Evolutionary conservation across 2,888 invertebrate genomes (phyloP).

Genomic region (Mesopsocus fuscifrons): DNA sequence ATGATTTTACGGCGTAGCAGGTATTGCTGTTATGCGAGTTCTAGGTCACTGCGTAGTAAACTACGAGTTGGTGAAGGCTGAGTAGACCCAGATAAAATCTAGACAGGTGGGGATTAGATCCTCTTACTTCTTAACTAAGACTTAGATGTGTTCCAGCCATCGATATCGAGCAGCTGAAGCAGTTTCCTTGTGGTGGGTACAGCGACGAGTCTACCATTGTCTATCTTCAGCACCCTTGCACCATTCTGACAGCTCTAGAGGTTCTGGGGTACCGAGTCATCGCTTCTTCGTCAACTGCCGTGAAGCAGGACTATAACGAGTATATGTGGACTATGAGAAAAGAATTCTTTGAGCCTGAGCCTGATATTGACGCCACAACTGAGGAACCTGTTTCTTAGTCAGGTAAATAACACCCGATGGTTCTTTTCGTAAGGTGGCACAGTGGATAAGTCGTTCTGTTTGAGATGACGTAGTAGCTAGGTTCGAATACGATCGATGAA

Average conservation of each 20-base stretch:
- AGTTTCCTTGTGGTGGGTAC: slow-evolving; percentile 68
- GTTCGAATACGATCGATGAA: no score
- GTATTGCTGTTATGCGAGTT: no score
- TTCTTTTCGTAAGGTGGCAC: no score
- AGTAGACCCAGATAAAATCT: no score
- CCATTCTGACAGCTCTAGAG: slow-evolving; percentile 69
- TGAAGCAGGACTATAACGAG: slow-evolving; percentile 75
- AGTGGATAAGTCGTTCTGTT: no score
- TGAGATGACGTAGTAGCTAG: no score
- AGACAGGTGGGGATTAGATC: no score
- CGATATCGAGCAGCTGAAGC: slow-evolving; percentile 64
- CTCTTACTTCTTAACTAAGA: no score
- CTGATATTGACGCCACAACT: slow-evolving; percentile 27
- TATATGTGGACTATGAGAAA: slow-evolving; percentile 90
- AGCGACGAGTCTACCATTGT: slow-evolving; percentile 71
- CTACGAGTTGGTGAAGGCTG: no score
- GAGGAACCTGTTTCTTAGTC: no score
- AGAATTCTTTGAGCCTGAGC: slow-evolving; percentile 69
- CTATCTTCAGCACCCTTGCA: slow-evolving; percentile 73
- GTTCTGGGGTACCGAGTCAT: slow-evolving; percentile 77
- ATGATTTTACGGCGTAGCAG: slow-evolving; percentile 5
- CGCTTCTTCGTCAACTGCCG: slow-evolving; percentile 66
- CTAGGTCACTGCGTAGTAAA: no score
- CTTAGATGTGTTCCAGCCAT: slow-evolving; percentile 44
- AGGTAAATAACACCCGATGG: no score